Evolutionary conservation across 2,797 vertebrate species (phyloP).

Genomic region (Eidolon dupreanum): DNA sequence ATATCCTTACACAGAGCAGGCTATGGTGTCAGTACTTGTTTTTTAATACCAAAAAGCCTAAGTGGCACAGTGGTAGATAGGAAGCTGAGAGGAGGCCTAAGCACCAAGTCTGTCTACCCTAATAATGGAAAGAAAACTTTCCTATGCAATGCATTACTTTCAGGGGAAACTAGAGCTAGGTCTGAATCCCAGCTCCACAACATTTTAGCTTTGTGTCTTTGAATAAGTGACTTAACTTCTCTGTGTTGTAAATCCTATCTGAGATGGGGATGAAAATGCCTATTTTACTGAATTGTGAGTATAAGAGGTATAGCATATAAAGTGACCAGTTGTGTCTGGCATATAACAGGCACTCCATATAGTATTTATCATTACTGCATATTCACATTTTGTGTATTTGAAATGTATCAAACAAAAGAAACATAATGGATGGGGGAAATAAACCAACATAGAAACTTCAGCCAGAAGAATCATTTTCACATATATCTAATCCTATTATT

Average conservation of each 20-base stretch:
- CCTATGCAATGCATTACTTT: too few species aligned
- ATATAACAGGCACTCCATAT: neutral
- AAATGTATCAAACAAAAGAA: neutral
- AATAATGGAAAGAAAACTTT: neutral
- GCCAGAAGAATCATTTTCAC: neutral
- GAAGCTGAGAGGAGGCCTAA: neutral
- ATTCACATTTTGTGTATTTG: neutral
- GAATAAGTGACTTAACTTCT: neutral
- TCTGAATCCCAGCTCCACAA: neutral
- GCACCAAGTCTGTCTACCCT: neutral
- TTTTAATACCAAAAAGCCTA: neutral
- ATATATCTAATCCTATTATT: neutral
- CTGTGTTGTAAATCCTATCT: neutral
- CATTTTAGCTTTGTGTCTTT: neutral
- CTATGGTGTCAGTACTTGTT: fast-evolving
- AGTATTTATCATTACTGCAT: neutral
- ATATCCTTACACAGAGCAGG: neutral
- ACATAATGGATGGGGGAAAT: neutral
- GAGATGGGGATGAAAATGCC: neutral
- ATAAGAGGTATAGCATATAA: neutral
- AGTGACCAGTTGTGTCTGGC: neutral
- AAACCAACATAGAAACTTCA: neutral
- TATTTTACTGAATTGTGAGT: neutral
- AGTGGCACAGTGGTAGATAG: neutral
- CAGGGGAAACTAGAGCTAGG: neutral